phyloP scores from a whole-genome alignment of 1,140 invertebrate genomes.

The Mamestra configurata region DNA sequence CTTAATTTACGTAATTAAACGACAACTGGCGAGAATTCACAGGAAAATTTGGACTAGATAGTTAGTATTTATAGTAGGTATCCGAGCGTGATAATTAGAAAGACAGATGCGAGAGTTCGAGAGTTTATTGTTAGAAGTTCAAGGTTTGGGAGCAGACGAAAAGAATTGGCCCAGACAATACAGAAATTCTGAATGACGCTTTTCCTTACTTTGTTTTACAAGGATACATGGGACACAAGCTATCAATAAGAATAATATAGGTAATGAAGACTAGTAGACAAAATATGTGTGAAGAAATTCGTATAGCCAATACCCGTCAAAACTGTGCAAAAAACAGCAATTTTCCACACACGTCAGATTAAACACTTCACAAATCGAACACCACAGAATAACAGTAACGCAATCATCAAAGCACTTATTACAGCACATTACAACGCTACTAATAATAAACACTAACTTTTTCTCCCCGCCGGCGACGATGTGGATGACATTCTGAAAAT shows the following conservation, averaged over 20 bases:
- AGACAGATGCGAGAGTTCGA: background rate
- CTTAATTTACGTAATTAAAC: constrained; percentile 6
- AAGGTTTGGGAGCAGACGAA: constrained; percentile 1
- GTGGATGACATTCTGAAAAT: constrained; percentile 81
- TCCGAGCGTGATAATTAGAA: background rate
- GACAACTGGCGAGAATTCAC: background rate
- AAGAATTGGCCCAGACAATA: background rate
- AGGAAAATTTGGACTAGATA: background rate
- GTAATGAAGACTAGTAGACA: no score
- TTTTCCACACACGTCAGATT: background rate
- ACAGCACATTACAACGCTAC: constrained; percentile 37
- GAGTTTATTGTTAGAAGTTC: constrained; percentile 29
- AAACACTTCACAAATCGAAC: constrained; percentile 11
- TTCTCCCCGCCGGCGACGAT: constrained; percentile 71
- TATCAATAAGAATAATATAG: no score
- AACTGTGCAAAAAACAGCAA: background rate
- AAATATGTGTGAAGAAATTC: background rate
- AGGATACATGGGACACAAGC: background rate
- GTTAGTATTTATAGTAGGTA: constrained; percentile 7
- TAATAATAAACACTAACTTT: constrained; percentile 76
- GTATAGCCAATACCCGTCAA: background rate
- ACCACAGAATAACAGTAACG: background rate
- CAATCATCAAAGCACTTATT: background rate
- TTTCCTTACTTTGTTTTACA: background rate
- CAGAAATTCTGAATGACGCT: background rate